These are phyloP conservation scores for Penaeus vannamei DNA, from an alignment of 1,140 invertebrate genomes.

Conservation along the genomic window DNA sequence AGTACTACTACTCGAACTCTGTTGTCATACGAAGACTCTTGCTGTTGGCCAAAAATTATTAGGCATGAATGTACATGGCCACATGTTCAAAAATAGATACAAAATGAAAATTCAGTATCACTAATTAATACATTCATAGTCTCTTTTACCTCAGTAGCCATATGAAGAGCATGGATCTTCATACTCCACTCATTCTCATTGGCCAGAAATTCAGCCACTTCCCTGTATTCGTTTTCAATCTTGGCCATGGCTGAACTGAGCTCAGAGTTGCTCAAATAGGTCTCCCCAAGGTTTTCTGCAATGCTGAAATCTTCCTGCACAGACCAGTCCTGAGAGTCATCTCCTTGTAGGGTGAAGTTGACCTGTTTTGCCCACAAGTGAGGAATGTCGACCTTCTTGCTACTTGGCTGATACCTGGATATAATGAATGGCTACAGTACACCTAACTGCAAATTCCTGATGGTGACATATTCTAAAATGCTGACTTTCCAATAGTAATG, in stretches of 20 bases:
- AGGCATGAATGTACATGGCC: neutral
- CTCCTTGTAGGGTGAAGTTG: slow-evolving; percentile 86
- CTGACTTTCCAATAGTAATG: neutral
- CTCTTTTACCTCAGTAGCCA: slow-evolving; percentile 73
- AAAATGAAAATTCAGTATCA: neutral
- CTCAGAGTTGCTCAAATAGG: slow-evolving; percentile 79
- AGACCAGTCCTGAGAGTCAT: slow-evolving; percentile 85
- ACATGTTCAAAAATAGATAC: neutral
- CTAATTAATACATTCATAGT: no score
- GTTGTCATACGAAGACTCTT: slow-evolving; percentile 11
- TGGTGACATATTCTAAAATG: neutral
- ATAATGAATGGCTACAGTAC: neutral
- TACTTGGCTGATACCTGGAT: slow-evolving; percentile 79
- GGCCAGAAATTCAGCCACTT: slow-evolving; percentile 77
- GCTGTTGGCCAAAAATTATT: neutral
- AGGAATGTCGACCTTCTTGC: slow-evolving; percentile 78
- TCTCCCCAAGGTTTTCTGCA: slow-evolving; percentile 73
- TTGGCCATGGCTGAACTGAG: slow-evolving; percentile 78
- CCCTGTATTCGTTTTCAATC: slow-evolving; percentile 78
- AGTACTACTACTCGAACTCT: slow-evolving; percentile 87
- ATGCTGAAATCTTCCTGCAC: slow-evolving; percentile 82
- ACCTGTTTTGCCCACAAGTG: slow-evolving; percentile 76
- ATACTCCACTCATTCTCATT: slow-evolving; percentile 77
- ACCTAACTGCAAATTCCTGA: neutral
- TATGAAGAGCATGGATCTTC: slow-evolving; percentile 78